These are phyloP conservation scores for Leptopilina syphax DNA, from an alignment of 2,888 invertebrate genomes.

Conservation along the genomic window DNA sequence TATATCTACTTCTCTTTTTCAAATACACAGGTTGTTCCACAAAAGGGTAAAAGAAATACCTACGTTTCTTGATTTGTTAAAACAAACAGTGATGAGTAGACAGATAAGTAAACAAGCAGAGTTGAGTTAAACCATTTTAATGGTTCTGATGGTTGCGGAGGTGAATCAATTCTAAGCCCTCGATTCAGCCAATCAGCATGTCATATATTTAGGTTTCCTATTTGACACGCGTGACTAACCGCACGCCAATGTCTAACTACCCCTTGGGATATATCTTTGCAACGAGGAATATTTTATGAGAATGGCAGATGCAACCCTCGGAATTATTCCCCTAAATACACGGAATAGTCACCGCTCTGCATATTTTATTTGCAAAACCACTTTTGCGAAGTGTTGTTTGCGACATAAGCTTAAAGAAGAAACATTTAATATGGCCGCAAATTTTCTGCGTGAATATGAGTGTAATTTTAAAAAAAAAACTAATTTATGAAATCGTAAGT, in stretches of 20 bases:
- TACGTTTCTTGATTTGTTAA: slow-evolving; percentile 5
- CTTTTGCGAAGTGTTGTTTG: slow-evolving; percentile 5
- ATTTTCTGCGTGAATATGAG: not conserved
- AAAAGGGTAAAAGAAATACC: not conserved
- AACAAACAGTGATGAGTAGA: slow-evolving; percentile 38
- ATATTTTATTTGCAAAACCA: slow-evolving; percentile 58
- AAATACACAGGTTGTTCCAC: not conserved
- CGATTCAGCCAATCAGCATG: slow-evolving; percentile 66
- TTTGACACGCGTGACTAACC: slow-evolving; percentile 72
- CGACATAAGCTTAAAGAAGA: slow-evolving; percentile 2
- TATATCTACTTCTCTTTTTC: not conserved
- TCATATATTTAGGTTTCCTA: slow-evolving; percentile 73
- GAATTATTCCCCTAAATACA: slow-evolving; percentile 64
- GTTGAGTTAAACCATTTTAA: slow-evolving; percentile 13
- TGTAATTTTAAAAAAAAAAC: too few species aligned
- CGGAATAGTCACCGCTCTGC: slow-evolving; percentile 55
- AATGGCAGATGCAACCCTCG: slow-evolving; percentile 65
- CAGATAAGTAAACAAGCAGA: slow-evolving; percentile 33
- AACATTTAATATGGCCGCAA: slow-evolving; percentile 17
- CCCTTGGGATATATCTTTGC: slow-evolving; percentile 45
- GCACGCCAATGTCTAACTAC: slow-evolving; percentile 53
- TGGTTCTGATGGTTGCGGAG: not conserved
- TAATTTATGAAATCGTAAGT: slow-evolving; percentile 23
- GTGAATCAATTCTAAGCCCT: slow-evolving; percentile 37
- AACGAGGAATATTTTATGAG: slow-evolving; percentile 66